Conservation (phyloP, 2,797 vertebrate genomes). For the Eurystomus glaucurus region DNA sequence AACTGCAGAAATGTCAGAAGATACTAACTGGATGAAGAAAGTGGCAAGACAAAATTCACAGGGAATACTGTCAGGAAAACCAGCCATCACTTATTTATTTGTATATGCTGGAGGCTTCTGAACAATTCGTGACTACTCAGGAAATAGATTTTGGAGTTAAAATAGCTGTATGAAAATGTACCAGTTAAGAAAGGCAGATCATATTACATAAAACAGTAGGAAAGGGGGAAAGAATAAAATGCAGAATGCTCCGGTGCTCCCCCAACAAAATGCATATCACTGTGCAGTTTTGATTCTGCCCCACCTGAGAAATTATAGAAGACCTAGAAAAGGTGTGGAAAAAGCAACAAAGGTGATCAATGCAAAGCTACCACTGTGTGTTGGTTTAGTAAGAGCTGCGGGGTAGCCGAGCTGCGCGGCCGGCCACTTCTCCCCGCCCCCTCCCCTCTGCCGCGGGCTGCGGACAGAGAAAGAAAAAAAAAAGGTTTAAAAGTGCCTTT, state of each 20-base stretch:
- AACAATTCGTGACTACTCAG: background rate
- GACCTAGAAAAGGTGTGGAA: background rate
- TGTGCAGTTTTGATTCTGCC: background rate
- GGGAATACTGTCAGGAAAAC: background rate
- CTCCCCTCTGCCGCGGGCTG: too few species aligned
- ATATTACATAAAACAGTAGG: background rate
- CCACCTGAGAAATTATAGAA: background rate
- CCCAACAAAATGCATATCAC: accelerated
- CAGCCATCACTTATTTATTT: background rate
- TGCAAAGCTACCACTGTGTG: background rate
- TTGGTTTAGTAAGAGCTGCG: too few species aligned
- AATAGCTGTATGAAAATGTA: background rate
- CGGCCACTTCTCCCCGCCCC: too few species aligned
- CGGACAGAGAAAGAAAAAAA: too few species aligned
- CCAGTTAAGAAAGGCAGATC: background rate
- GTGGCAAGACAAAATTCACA: background rate
- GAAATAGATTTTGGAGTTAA: background rate
- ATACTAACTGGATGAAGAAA: background rate
- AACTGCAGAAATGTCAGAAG: background rate
- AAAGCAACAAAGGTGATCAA: background rate
- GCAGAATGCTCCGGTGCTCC: background rate
- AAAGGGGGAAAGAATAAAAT: background rate
- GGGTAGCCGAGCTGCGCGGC: too few species aligned
- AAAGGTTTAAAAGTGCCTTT: too few species aligned
- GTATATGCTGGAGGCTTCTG: background rate